Base-by-base conservation (phyloP, 2,888 invertebrate species). In the Yponomeuta plumbellus region DNA sequence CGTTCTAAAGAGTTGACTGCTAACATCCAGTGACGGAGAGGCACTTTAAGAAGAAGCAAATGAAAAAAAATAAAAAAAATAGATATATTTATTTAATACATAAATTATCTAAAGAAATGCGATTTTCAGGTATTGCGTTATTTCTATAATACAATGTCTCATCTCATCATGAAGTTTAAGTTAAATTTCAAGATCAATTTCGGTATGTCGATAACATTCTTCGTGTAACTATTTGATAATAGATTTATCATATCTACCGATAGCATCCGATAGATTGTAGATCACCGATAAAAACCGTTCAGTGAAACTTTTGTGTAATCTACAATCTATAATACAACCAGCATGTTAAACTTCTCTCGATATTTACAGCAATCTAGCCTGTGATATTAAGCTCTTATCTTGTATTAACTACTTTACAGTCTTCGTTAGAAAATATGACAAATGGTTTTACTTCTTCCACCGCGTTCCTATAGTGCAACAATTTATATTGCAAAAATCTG, bases 371-470 rank as follows among this genome's bases (percentile, higher is more conserved):
- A 52, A 52, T 52, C 13, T 52, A 2, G 44, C 13, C 44, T 52
- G 44, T 13, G 44, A 52, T 17, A 52, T 52, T 52, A 52, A 52
- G 17, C 17, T 44, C 44, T 44, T 44, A 52, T 52, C 44, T 52
- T 17, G 44, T 6, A 0, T 17, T 52, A 52, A 52, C 44, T 17
- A 52, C 44, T 52, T 52, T 17, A 52, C 17, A 52, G 44, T 3
- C 17, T 52, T 52, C 44, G 44, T 52, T 52, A 52, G 44, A 52
- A 52, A 52, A 52, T 52, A 59, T 59, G 23, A 21, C 21, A 58
- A 58, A 58, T 34, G 34, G 34, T 34, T 34, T 58, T 58, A 22
- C 21, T 58, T 21, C 22, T 21, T 13, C 44, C 17, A 52, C 4
- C 13, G 5, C 10, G 17, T 39, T 39, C 39, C 39, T 39, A 8